Evolutionary conservation across 2,797 vertebrate genomes (phyloP).

Genomic region (Echiichthys vipera): DNA sequence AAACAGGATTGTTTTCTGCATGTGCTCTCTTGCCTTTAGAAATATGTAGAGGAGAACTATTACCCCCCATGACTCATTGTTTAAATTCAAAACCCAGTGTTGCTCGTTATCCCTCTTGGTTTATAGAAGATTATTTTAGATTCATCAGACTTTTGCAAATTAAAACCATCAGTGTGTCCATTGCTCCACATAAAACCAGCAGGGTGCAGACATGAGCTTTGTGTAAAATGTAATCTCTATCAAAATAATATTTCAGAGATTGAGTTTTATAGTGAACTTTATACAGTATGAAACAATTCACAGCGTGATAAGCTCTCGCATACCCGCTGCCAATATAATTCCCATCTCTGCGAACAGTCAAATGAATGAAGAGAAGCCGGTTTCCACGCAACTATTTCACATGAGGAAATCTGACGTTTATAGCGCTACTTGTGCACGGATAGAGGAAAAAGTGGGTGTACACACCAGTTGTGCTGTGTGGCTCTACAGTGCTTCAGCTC

Average conservation of each 20-base stretch:
- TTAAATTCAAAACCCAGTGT: constrained; percentile 22
- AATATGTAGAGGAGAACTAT: background rate
- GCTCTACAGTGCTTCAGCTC: constrained; percentile 68
- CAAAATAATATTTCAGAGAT: constrained; percentile 57
- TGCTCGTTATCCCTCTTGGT: constrained; percentile 14
- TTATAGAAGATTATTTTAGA: background rate
- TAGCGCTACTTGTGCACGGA: constrained; percentile 60
- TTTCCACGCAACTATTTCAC: constrained; percentile 31
- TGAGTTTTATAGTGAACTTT: constrained; percentile 62
- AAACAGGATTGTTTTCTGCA: constrained; percentile 29
- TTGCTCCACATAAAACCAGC: constrained; percentile 82
- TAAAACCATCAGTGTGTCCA: constrained; percentile 34
- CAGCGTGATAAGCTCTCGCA: background rate
- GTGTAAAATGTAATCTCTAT: constrained; percentile 50
- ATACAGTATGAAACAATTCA: constrained; percentile 13
- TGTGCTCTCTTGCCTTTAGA: constrained; percentile 23
- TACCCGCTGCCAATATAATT: constrained; percentile 1
- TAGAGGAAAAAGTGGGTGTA: constrained; percentile 70
- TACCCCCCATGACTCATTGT: background rate
- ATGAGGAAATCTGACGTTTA: constrained; percentile 65
- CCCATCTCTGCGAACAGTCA: background rate
- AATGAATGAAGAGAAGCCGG: constrained; percentile 1
- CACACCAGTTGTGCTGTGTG: constrained; percentile 73
- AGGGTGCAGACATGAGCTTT: constrained; percentile 92
- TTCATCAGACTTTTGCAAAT: constrained; percentile 7